Conservation (phyloP, 2,113 vertebrate species). For the Gobiocypris rarus region DNA sequence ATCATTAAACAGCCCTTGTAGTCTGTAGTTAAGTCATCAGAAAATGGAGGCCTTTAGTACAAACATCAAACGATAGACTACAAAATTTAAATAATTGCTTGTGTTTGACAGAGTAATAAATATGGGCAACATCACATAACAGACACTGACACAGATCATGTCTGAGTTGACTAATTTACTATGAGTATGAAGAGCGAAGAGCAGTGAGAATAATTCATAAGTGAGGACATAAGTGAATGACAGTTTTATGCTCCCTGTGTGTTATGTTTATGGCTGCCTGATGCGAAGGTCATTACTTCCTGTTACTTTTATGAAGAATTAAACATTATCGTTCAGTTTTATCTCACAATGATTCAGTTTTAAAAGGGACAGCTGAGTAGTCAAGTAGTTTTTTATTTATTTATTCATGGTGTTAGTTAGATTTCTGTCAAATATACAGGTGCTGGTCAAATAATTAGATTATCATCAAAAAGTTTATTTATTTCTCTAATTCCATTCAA, state of each 20-base stretch:
- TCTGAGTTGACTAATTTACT: constrained; percentile 6
- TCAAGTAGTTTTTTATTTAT: too few relatives aligned
- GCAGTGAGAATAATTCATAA: not conserved
- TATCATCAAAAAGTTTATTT: too few relatives aligned
- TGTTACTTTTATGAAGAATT: not conserved
- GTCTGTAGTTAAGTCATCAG: not conserved
- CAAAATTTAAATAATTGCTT: not conserved
- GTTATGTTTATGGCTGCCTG: not conserved
- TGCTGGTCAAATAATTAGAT: too few relatives aligned
- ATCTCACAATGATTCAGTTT: not conserved
- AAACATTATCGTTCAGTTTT: not conserved
- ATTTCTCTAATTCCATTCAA: too few relatives aligned
- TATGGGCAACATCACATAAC: not conserved
- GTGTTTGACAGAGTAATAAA: not conserved
- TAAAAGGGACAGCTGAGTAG: not conserved
- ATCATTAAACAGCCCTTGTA: not conserved
- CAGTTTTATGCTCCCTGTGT: not conserved
- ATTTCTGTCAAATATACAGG: too few relatives aligned
- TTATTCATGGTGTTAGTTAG: too few relatives aligned
- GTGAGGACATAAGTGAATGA: not conserved
- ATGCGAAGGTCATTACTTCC: not conserved
- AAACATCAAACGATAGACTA: not conserved
- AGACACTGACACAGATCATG: not conserved
- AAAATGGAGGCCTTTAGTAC: not conserved
- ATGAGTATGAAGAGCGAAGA: not conserved